A percentile compares a stretch with the other conserved stretches of the same genome.
These are phyloP conservation scores for Patiria pectinifera DNA, from an alignment of 53 echinoderm and acorn worm species.

Conservation along the genomic window DNA sequence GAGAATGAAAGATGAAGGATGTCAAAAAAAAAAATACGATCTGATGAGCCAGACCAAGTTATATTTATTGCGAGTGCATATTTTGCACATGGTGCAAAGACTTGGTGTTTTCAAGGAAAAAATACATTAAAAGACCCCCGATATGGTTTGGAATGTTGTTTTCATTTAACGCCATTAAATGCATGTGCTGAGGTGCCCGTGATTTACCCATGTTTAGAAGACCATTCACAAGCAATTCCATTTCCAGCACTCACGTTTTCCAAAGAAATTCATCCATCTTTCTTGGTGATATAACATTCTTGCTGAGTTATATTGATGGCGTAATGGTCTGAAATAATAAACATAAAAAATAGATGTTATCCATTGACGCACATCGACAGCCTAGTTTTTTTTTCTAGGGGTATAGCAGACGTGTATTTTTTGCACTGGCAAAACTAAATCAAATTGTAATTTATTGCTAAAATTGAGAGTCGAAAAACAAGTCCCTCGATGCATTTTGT, in stretches of 20 bases:
- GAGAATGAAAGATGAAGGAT: too few species aligned
- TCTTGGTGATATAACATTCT: constrained; percentile 25
- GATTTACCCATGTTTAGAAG: constrained; percentile 37
- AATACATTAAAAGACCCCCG: not conserved
- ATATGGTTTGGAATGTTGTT: constrained; percentile 42
- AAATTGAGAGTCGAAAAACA: not conserved
- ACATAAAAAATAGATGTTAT: not conserved
- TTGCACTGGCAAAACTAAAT: not conserved
- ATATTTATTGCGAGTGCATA: too few species aligned
- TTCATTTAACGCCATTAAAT: not conserved
- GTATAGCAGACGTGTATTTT: not conserved
- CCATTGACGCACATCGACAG: constrained; percentile 33
- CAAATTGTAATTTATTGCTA: constrained; percentile 22
- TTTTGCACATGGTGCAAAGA: too few species aligned
- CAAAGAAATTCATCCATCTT: not conserved
- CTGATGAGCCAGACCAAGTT: too few species aligned
- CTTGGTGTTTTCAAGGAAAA: not conserved
- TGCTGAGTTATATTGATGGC: constrained; percentile 16
- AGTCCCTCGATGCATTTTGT: not conserved
- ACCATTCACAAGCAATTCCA: constrained; percentile 24
- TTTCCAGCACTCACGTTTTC: not conserved
- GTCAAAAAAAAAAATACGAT: too few species aligned
- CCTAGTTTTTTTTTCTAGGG: not conserved
- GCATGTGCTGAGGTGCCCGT: not conserved
- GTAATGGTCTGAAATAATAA: constrained; percentile 38